Percentiles rank a stretch among this genome's conserved stretches.
Conservation (phyloP, 1,140 invertebrate species). For the Trigoniulus corallinus region DNA sequence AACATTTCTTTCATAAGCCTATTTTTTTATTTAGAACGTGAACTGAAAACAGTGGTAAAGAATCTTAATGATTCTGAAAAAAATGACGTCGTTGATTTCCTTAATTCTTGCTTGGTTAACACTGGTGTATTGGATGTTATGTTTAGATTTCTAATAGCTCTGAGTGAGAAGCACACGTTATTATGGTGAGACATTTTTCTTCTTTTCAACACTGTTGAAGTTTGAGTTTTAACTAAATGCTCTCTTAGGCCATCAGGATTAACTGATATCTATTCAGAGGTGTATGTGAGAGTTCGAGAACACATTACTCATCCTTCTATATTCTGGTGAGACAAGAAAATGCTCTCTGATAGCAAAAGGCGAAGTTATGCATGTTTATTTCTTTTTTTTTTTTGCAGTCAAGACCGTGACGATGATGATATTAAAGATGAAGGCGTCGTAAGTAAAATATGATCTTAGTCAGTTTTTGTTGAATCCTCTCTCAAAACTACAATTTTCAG, state of each 20-base stretch:
- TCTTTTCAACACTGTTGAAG: background rate
- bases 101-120: constrained; percentile 10
- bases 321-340: constrained; percentile 12
- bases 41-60: constrained; percentile 6
- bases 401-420: constrained; percentile 5
- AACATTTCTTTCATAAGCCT: too few species aligned
- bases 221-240: constrained; percentile 1
- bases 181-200: constrained; percentile 9
- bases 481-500: constrained; percentile 1
- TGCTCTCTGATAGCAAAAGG: background rate
- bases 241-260: constrained; percentile 19
- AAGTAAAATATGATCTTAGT: background rate
- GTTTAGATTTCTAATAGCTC: constrained; percentile 17
- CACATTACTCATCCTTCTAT: constrained; percentile 18
- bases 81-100: constrained; percentile 13
- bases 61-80: constrained; percentile 7
- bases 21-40: background rate
- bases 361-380: background rate
- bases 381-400: constrained; percentile 6
- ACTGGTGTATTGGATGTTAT: constrained; percentile 20
- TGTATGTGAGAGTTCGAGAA: constrained; percentile 17
- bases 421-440: constrained; percentile 12
- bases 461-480: background rate
- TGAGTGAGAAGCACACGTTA: constrained; percentile 13
- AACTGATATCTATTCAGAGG: constrained; percentile 16